Percentiles rank a stretch among this genome's conserved stretches.
Conservation (phyloP, 1,140 invertebrate genomes). For the Thaumatotibia leucotreta region DNA sequence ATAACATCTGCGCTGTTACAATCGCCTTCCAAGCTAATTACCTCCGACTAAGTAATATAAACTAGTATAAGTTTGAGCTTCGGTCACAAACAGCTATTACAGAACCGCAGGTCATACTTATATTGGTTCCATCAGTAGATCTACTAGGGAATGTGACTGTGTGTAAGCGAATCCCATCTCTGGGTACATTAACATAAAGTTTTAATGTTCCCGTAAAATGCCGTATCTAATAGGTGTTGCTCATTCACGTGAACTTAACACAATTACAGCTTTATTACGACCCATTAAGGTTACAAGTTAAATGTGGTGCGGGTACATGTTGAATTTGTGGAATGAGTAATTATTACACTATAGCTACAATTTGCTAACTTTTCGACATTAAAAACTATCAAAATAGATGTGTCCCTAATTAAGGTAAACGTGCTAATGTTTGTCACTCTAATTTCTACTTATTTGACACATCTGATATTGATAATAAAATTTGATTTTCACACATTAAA, state of each 20-base stretch:
- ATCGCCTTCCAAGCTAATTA: not conserved
- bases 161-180: conserved; percentile 40
- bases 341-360: not conserved
- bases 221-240: conserved; percentile 10
- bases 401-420: not conserved
- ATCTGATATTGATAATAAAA: too few relatives aligned
- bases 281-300: conserved; percentile 8
- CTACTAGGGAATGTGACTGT: conserved; percentile 9
- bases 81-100: not conserved
- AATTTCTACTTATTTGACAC: too few relatives aligned
- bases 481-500: too few relatives aligned
- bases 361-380: not conserved
- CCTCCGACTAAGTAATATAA: not conserved
- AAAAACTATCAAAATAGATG: too few relatives aligned
- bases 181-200: conserved; percentile 40
- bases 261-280: conserved; percentile 2
- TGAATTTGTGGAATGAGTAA: not conserved
- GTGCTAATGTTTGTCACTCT: not conserved
- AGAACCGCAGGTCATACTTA: not conserved
- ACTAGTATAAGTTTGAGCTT: not conserved
- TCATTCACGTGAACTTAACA: not conserved
- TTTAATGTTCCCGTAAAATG: conserved; percentile 28
- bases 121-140: conserved; percentile 24
- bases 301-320: not conserved
- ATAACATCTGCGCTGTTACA: not conserved